Evolutionary conservation across 1,140 invertebrate species (phyloP), one percentile per base, ranked within the genome.

Genomic region (Galendromus occidentalis): DNA sequence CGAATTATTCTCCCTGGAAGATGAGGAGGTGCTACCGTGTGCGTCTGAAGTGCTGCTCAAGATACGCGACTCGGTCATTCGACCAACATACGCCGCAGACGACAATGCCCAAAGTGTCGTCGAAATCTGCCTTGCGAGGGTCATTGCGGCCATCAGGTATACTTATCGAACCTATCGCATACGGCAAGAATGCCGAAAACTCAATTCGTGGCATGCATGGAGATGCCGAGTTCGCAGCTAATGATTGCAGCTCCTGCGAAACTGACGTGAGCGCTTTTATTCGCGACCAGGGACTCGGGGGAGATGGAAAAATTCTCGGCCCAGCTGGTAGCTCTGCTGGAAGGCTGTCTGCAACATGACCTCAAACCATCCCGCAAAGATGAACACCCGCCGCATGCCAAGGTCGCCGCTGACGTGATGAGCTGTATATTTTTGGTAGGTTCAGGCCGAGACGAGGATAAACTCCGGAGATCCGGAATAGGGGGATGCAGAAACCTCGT

Each of bases 31-130:
- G 70, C 86, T 89, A 42, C 82, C 85, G 73, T 88, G 91, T 75
- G 78, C 92, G 66, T 85, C 85, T 25, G 83, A 86, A 79, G 85
- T 91, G 70, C 81, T 91, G 70, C 80, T 82, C 72, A 76, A 77
- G 65, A 89, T 92, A 70, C 82, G 83, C 70, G 81, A 84, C 66
- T 90, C 91, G 68, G 84, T 86, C 47, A 86, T 85, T 66, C 79
- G 83, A 65, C 79, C 84, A 7, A 85, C 88, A 70, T 93, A 91
- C 73, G 80, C 83, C 1, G 81, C 83, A 65, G 90, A 87, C 77
- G 85, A 87, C 72, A 88, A 91, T 79, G 87, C 91, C 76, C 90
- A 93, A 76, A 89, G 87, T 72, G 86, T 92, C 63, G 88, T 92
- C 67, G 90, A 93, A 77, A 93, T 92, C 71, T 91, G 87, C 76